Evolutionary conservation across 2,888 invertebrate genomes (phyloP), one percentile per base, ranked within the genome.

Genomic region (Drosophila multiciliata): DNA sequence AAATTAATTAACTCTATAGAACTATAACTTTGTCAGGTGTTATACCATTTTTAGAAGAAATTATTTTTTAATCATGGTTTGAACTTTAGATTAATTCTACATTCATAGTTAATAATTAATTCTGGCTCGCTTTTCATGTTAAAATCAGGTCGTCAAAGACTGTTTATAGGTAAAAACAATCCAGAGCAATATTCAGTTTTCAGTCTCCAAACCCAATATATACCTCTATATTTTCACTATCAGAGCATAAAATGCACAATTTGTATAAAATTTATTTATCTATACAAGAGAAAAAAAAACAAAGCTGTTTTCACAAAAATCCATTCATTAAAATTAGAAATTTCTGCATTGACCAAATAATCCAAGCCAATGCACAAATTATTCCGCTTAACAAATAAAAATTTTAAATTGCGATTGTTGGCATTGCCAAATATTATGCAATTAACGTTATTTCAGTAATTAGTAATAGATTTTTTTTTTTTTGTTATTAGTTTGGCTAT

Each of bases 371-470:
- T 35, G 48, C 33, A 8, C 52, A 50, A 33, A 53, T 17, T 32
- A n/a, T 40, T 36, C 15, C 26, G 35, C 20, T 57, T 52, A 35
- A 32, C 33, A 26, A 49, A 73, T 63, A 36, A 42, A 42, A 45
- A 55, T 55, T 42, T 9, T 2, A 40, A 49, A 49, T 54, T 20
- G 17, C n/a, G 40, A 60, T 73, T 72, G 65, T 48, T 40, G 6
- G 26, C 23, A 42, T 9, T 60, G n/a, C 48, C 36, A 26, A 8
- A 53, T 48, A 9, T 45, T 0, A n/a, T 40, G 42, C 36, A 69
- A 75, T 66, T 66, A 63, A 53, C 50, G 68, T 33, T n/a, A 35
- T n/a, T 65, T 26, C 9, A 2, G 52, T 54, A 67, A 68, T 71
- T 70, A 48, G 60, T 48, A 59, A 65, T 55, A 40, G 15, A 67